Base-by-base conservation (phyloP, 1,140 invertebrate genomes). In the Caerostris darwini region DNA sequence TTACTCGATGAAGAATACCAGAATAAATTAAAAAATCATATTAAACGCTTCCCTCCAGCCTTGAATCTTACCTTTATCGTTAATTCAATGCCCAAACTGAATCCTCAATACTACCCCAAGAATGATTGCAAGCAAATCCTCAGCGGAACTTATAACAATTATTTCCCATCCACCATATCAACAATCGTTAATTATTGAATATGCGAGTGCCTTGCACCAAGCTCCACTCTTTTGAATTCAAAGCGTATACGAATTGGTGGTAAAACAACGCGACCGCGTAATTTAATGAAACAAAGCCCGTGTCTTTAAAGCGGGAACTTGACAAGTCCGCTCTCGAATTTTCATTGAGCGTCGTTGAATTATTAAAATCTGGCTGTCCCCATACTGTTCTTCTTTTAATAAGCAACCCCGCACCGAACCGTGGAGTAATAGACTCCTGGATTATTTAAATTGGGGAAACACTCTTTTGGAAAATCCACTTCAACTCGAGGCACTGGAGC, bases 371-470 rank as follows among this genome's bases (percentile, higher is more conserved):
- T 71, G 12, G 17, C 54, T 69, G 61, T 71, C 90, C 90, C 81
- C 54, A 14, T 77, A 59, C 59, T 57, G 69, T 34, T 82, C 19
- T 34, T 91, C 90, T 92, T 92, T 92, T 85, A 92, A 85, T 85
- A 85, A 85, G 14, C 59, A 53, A 81, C 56, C 10, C 34, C 57
- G 34, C 19, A 85, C 56, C 64, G 19, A 19, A 69, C 90, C 56
- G 54, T 64, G 5, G 17, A 64, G 5, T 90, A 71, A 71, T 92
- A 69, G 19, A 54, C 81, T 85, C 56, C 57, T 92, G 90, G 90
- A 92, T 92, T 92, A 92, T 92, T 92, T 67, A 92, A 92, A 92
- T 92, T 83, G 90, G 53, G 57, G 77, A 91, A 88, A 61, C 71
- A 82, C 71, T 82, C 69, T 91, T 91, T 91, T 82, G 17, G 69